A percentile compares a stretch with the other conserved stretches of the same genome.
Conservation (phyloP, 2,113 vertebrate genomes). For the Athene noctua region DNA sequence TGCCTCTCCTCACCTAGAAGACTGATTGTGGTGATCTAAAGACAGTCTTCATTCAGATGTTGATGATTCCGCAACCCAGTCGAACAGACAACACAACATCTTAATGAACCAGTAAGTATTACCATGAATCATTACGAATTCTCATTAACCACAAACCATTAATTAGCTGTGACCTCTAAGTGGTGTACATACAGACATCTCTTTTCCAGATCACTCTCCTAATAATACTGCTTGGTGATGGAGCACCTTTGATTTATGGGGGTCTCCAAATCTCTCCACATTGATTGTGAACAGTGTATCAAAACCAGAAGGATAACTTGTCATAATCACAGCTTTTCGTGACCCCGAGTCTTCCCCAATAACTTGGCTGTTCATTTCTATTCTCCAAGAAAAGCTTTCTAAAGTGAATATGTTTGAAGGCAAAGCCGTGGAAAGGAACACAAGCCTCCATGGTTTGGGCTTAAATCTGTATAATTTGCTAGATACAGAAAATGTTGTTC, state of each 20-base stretch:
- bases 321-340: background rate
- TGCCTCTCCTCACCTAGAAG: background rate
- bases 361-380: background rate
- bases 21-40: background rate
- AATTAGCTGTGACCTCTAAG: background rate
- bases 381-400: background rate
- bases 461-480: background rate
- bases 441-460: background rate
- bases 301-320: background rate
- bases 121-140: background rate
- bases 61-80: background rate
- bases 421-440: background rate
- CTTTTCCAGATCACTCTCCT: background rate
- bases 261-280: background rate
- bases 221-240: background rate
- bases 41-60: rapidly evolving
- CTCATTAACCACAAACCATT: background rate
- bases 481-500: background rate
- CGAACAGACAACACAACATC: background rate
- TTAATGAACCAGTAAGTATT: background rate
- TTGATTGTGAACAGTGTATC: rapidly evolving
- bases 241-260: background rate
- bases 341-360: background rate
- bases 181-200: background rate
- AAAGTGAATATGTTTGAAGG: background rate